Conservation (phyloP, 2,797 vertebrate species). For the Sebastolobus altivelis region DNA sequence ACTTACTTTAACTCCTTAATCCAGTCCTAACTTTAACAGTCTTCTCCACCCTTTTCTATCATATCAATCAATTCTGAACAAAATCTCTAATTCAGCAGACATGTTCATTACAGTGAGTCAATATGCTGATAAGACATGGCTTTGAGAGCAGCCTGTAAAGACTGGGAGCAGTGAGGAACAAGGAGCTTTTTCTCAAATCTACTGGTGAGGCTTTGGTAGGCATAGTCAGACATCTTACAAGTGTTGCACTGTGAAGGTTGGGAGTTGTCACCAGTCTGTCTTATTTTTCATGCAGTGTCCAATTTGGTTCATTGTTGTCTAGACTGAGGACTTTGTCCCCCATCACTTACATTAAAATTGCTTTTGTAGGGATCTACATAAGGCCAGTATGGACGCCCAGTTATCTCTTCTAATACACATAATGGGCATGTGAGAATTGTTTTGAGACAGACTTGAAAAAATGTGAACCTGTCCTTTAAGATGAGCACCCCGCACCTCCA, state of each 20-base stretch:
- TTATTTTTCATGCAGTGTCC: background rate
- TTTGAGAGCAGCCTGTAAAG: conserved; percentile 30
- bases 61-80: conserved; percentile 24
- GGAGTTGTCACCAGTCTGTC: background rate
- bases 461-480: background rate
- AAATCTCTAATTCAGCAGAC: conserved; percentile 39
- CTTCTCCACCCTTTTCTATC: background rate
- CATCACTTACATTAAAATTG: background rate
- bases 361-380: background rate
- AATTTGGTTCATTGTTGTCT: background rate
- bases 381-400: background rate
- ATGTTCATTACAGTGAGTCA: conserved; percentile 44
- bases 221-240: background rate
- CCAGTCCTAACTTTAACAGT: background rate
- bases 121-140: background rate
- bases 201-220: background rate
- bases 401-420: background rate
- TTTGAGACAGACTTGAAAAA: background rate
- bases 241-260: background rate
- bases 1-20: background rate
- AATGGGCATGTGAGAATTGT: no score
- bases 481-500: background rate
- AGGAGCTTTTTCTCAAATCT: conserved; percentile 4
- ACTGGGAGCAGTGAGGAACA: conserved; percentile 6
- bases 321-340: background rate